Conservation (phyloP, 2,113 vertebrate genomes). For the Sinocyclocheilus grahami region DNA sequence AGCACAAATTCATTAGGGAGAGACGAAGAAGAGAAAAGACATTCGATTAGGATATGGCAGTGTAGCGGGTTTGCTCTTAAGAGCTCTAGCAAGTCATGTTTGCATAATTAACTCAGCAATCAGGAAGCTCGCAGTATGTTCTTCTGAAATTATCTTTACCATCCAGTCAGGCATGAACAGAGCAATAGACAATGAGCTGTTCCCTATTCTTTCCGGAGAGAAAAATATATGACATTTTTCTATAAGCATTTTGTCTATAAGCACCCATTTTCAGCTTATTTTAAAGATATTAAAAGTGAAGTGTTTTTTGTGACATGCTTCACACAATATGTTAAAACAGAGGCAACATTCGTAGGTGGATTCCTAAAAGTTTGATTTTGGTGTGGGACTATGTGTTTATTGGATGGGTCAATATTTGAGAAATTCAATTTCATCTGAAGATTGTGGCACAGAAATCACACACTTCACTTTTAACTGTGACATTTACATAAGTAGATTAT, state of each 20-base stretch:
- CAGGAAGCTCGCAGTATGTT: neutral
- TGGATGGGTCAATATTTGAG: neutral
- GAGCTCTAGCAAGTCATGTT: conserved; percentile 31
- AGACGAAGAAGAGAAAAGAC: neutral
- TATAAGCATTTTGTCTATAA: neutral
- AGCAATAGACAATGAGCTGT: neutral
- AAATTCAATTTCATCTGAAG: neutral
- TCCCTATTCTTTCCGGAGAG: neutral
- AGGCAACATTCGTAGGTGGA: neutral
- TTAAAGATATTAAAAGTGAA: neutral
- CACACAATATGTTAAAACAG: neutral
- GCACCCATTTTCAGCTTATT: neutral
- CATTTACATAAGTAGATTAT: conserved; percentile 11
- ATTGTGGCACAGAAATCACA: neutral
- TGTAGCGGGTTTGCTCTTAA: conserved; percentile 2
- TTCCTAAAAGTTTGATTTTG: neutral
- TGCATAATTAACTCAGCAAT: conserved; percentile 39
- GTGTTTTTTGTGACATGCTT: neutral
- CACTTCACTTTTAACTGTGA: neutral
- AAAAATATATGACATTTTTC: neutral
- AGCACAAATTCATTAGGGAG: neutral
- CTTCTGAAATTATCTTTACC: conserved; percentile 27
- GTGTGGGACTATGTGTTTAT: neutral
- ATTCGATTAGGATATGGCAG: neutral
- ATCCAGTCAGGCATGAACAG: neutral